These are phyloP conservation scores for Oxytorus armatus DNA, from an alignment of 2,888 invertebrate genomes.

Conservation along the genomic window DNA sequence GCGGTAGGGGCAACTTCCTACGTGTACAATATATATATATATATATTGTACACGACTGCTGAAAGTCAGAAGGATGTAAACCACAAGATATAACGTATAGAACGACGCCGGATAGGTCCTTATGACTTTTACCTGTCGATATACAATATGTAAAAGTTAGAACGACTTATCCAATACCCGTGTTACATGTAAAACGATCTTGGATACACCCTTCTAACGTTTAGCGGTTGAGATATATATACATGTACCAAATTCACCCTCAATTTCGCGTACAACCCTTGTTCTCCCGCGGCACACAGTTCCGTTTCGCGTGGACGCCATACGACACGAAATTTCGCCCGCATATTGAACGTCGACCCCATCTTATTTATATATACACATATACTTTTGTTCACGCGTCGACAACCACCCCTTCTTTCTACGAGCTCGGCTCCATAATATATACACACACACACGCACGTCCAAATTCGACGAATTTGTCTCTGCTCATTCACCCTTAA, in stretches of 20 bases:
- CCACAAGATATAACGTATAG: not conserved
- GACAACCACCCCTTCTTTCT: conserved; percentile 15
- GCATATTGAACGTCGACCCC: conserved; percentile 78
- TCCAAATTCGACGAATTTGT: conserved; percentile 21
- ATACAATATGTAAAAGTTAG: not conserved
- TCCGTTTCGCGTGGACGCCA: conserved; percentile 70
- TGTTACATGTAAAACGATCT: not conserved
- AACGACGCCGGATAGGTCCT: not conserved
- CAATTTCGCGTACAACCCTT: conserved; percentile 50
- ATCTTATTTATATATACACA: not conserved
- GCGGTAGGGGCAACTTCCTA: conserved; percentile 39
- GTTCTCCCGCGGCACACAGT: conserved; percentile 62
- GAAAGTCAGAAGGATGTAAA: not conserved
- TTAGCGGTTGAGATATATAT: not conserved
- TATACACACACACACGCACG: not conserved
- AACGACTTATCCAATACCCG: not conserved
- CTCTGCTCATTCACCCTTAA: not conserved
- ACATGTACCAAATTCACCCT: conserved; percentile 51
- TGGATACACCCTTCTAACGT: not conserved
- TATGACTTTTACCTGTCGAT: not conserved
- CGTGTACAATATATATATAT: not conserved
- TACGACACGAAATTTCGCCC: conserved; percentile 75
- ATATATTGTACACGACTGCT: not conserved
- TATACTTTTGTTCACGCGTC: conserved; percentile 37
- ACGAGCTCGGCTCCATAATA: not conserved